Percentiles rank a stretch among this genome's conserved stretches.
Conservation (phyloP, 2,113 vertebrate genomes). For the Arvicanthis niloticus region DNA sequence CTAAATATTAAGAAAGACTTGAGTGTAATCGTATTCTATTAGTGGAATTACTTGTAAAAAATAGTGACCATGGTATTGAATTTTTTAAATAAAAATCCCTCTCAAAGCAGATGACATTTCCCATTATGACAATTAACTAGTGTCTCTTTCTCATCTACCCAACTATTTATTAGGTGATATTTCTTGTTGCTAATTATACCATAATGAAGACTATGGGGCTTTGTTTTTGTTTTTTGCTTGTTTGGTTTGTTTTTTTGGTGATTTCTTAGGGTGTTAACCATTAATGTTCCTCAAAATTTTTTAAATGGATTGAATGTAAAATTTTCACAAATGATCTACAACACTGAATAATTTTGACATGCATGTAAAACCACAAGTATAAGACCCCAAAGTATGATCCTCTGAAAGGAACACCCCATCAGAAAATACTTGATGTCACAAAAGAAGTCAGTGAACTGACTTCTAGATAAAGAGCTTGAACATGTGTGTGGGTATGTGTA, state of each 20-base stretch:
- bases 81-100: background rate
- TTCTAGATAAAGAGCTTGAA: background rate
- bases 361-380: background rate
- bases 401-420: background rate
- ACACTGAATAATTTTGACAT: background rate
- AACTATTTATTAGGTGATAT: background rate
- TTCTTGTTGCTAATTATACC: background rate
- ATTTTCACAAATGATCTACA: background rate
- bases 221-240: background rate
- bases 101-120: background rate
- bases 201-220: background rate
- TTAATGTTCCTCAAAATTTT: slow-evolving; percentile 10
- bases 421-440: background rate
- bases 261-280: background rate
- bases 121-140: background rate
- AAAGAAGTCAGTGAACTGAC: background rate
- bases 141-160: background rate
- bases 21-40: background rate
- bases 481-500: background rate
- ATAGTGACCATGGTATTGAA: background rate
- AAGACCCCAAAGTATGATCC: background rate
- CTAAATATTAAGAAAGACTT: background rate
- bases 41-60: slow-evolving; percentile 28
- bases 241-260: background rate
- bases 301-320: background rate